These are phyloP conservation scores for Temnothorax curvispinosus DNA, from an alignment of 1,140 invertebrate genomes.

Conservation along the genomic window DNA sequence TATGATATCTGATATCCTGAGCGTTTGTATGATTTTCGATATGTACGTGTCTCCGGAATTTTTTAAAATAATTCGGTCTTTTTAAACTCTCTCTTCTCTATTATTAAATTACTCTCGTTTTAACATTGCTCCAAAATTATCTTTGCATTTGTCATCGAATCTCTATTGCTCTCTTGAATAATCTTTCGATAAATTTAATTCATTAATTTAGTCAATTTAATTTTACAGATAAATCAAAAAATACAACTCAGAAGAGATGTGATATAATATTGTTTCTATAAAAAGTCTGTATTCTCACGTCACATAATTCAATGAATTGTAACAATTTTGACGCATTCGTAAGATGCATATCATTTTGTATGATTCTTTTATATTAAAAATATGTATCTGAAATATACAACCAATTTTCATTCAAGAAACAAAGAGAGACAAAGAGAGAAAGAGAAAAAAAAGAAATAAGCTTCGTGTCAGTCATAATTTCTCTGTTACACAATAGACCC, in stretches of 20 bases:
- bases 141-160: neutral
- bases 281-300: neutral
- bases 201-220: neutral
- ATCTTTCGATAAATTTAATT: neutral
- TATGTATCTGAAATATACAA: neutral
- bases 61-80: constrained; percentile 5
- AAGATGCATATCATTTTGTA: neutral
- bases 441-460: neutral
- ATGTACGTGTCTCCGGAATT: neutral
- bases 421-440: neutral
- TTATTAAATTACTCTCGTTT: neutral
- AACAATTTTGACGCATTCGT: neutral
- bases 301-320: neutral
- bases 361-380: neutral
- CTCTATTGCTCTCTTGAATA: neutral
- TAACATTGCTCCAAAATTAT: neutral
- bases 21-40: neutral
- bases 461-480: neutral
- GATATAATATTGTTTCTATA: neutral
- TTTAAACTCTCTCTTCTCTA: neutral
- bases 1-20: constrained; percentile 35
- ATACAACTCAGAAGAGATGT: neutral
- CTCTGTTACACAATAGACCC: neutral
- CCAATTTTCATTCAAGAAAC: neutral
- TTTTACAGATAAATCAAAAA: neutral